Conservation (phyloP, 2,113 vertebrate genomes). For the Anseranas semipalmata region DNA sequence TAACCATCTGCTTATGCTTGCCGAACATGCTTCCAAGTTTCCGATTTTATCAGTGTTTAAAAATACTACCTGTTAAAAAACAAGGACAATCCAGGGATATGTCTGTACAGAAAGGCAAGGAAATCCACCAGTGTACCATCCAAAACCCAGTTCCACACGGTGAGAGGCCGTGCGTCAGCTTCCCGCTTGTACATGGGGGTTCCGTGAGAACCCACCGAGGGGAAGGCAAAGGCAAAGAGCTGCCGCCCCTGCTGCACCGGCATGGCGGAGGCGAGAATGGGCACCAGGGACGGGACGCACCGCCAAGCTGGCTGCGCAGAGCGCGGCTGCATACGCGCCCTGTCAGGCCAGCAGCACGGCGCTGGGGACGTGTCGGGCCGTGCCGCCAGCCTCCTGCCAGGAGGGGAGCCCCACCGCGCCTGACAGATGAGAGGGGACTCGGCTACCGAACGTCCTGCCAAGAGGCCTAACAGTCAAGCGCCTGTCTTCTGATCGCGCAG, state of each 20-base stretch:
- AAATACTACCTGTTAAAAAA: constrained; percentile 64
- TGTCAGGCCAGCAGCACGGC: constrained; percentile 68
- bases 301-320: not conserved
- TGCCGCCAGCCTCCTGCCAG: constrained; percentile 58
- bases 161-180: not conserved
- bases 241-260: not conserved
- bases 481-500: constrained; percentile 46
- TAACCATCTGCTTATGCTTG: constrained; percentile 77
- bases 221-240: not conserved
- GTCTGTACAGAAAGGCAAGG: constrained; percentile 59
- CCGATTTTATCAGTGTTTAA: constrained; percentile 77
- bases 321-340: constrained; percentile 69
- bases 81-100: constrained; percentile 43
- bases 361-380: constrained; percentile 67
- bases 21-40: constrained; percentile 73
- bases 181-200: not conserved
- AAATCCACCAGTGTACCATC: not conserved
- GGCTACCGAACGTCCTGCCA: constrained; percentile 80
- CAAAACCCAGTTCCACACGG: not conserved
- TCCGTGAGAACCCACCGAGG: not conserved
- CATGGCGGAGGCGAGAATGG: not conserved
- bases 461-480: constrained; percentile 80
- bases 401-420: constrained; percentile 62
- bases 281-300: not conserved
- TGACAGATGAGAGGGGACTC: constrained; percentile 83